phyloP scores from a whole-genome alignment of 2,113 vertebrate species.

The Gallinago jamesoni region DNA sequence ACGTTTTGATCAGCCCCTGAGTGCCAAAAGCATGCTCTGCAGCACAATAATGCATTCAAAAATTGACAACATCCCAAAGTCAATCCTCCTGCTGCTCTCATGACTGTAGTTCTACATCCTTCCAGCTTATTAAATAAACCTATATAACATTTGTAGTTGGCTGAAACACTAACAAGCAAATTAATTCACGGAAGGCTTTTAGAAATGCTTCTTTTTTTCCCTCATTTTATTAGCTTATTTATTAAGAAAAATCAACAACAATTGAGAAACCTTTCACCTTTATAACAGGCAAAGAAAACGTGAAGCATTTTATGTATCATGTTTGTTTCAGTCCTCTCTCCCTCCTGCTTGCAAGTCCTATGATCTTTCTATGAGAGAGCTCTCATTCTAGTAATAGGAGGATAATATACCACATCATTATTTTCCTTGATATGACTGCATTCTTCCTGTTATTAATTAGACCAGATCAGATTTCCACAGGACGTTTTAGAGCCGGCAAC shows the following conservation, averaged over 20 bases:
- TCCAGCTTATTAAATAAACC: background rate
- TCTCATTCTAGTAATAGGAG: background rate
- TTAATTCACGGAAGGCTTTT: background rate
- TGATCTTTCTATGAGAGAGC: background rate
- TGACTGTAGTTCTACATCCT: background rate
- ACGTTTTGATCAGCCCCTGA: background rate
- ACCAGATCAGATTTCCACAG: background rate
- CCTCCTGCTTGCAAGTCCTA: background rate
- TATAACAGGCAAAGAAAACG: background rate
- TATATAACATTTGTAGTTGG: background rate
- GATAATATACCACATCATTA: background rate
- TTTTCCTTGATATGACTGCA: background rate
- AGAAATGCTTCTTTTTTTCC: accelerated
- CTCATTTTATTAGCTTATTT: background rate
- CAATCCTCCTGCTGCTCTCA: background rate
- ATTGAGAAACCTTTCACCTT: background rate
- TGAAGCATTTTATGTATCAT: background rate
- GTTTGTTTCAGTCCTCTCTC: background rate
- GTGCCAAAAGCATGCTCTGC: background rate
- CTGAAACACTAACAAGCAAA: background rate
- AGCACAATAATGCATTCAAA: background rate
- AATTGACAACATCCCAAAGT: background rate
- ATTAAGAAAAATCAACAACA: background rate
- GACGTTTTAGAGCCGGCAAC: background rate
- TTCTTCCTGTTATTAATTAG: background rate